Evolutionary conservation across 2,113 vertebrate genomes (phyloP).

Genomic region (Thalassarche chlororhynchos): DNA sequence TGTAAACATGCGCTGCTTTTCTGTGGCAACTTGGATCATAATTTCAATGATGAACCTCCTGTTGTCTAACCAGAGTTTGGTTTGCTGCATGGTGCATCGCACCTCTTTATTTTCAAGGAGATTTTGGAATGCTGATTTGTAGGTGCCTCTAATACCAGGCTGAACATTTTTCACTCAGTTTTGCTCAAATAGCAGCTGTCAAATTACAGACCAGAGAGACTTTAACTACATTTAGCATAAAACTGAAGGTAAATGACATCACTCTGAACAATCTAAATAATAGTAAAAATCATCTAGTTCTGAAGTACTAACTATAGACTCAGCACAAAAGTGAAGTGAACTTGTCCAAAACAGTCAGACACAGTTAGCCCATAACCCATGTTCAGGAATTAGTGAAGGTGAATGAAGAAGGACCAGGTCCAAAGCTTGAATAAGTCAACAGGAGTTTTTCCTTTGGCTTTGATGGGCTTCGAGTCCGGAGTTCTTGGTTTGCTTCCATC

Average conservation of each 20-base stretch:
- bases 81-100: background rate
- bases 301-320: background rate
- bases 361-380: no score
- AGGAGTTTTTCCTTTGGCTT: background rate
- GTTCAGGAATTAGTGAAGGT: background rate
- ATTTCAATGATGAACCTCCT: background rate
- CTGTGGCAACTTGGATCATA: background rate
- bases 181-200: background rate
- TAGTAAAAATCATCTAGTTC: background rate
- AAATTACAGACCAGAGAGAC: background rate
- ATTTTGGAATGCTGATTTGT: background rate
- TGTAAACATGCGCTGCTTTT: background rate
- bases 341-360: background rate
- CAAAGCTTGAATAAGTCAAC: background rate
- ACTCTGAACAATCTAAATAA: background rate
- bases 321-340: background rate
- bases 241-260: background rate
- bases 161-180: background rate
- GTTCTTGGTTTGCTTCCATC: background rate
- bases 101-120: background rate
- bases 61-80: background rate
- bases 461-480: rapidly evolving
- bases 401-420: background rate
- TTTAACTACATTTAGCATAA: background rate
- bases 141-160: background rate